Base-by-base conservation (phyloP, 1,140 invertebrate genomes). In the Psix sp. region DNA sequence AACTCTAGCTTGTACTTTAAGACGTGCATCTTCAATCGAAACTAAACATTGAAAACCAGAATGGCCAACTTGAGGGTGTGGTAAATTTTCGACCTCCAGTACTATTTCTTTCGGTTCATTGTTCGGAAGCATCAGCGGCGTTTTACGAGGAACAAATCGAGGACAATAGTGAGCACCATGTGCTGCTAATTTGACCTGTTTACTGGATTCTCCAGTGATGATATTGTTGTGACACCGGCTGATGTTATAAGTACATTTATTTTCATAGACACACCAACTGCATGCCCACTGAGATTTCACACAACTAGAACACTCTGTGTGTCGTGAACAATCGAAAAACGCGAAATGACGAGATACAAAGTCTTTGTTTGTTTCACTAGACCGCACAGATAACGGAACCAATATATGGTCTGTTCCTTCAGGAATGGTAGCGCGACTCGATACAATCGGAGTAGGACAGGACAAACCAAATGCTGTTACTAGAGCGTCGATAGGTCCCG, bases 251-350 rank as follows among this genome's bases (percentile, higher is more conserved):
- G 95, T 95, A 83, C 97, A 99, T 79, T 92, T 93, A 84, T 98
- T 98, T 77, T 97, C 95, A 82, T 96, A 96, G 43, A 98, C 94
- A 86, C 97, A 98, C 97, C 97, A 98, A 80, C 95, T 96, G 80
- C 96, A 98, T 1, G 93, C 92, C 96, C 96, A 98, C 72, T 94
- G 91, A 48, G 94, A 94, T 77, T 91, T 91, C 3, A 97, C 94
- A 85, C 96, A 98, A 24, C 93, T 91, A 35, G 91, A 90, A 83
- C 96, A 97, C 74, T 94, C 95, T 7, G 89, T 91, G 83, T 98
- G 96, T 54, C 92, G 91, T 5, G 92, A 93, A 82, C 97, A 99
- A 85, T 98, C 96, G 85, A 95, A 99, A 83, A 95, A 98, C 9
- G 95, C 95, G 86, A 98, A 98, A 83, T 94, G 94, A 43, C 94